Evolutionary conservation across 2,888 invertebrate genomes (phyloP).

Genomic region (Apotomis capreana): DNA sequence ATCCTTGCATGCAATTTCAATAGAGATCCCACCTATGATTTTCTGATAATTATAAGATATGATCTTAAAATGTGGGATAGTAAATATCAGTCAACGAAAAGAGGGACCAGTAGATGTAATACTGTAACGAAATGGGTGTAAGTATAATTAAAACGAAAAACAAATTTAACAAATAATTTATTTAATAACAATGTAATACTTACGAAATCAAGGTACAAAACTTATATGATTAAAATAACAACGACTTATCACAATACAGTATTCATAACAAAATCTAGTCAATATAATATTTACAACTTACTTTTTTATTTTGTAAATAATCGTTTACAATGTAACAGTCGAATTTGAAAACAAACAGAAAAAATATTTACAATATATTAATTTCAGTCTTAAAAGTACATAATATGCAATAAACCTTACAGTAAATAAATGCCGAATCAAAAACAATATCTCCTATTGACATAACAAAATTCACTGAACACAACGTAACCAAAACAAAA

Average conservation of each 20-base stretch:
- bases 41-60: no score
- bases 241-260: slow-evolving; percentile 60
- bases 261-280: slow-evolving; percentile 45
- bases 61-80: no score
- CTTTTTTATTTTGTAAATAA: slow-evolving; percentile 34
- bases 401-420: slow-evolving; percentile 14
- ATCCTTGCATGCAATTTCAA: no score
- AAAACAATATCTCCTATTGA: slow-evolving; percentile 24
- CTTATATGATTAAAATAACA: slow-evolving; percentile 29
- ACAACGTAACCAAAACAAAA: neutral
- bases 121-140: neutral
- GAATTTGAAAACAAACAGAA: slow-evolving; percentile 24
- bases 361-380: slow-evolving; percentile 42
- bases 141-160: slow-evolving; percentile 16
- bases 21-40: no score
- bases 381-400: slow-evolving; percentile 23
- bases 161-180: slow-evolving; percentile 41
- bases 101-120: no score
- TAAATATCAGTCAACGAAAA: no score
- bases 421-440: slow-evolving; percentile 53
- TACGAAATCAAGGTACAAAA: slow-evolving; percentile 42
- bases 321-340: slow-evolving; percentile 7
- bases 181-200: slow-evolving; percentile 48
- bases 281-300: slow-evolving; percentile 46
- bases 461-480: slow-evolving; percentile 7